These are phyloP conservation scores for Fragum sueziense DNA, from an alignment of 2,888 invertebrate genomes.

Conservation along the genomic window DNA sequence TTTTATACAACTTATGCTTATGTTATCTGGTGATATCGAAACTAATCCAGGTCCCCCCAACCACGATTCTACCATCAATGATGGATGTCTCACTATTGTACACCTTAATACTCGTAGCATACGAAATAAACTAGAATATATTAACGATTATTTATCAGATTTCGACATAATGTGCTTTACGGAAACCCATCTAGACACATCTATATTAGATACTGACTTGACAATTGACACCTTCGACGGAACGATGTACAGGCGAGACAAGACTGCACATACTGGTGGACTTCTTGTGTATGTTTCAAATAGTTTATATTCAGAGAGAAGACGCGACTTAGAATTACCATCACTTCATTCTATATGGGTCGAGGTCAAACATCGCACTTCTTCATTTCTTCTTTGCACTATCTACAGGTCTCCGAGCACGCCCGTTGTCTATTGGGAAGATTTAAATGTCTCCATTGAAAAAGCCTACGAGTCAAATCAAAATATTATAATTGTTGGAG, in stretches of 20 bases:
- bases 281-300: not conserved
- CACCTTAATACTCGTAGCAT: slow-evolving; percentile 28
- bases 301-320: not conserved
- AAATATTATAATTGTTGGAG: slow-evolving; percentile 2
- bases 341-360: slow-evolving; percentile 2
- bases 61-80: not conserved
- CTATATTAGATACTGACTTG: not conserved
- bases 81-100: not conserved
- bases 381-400: slow-evolving; percentile 1
- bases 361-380: not conserved
- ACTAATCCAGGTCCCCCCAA: slow-evolving; percentile 3
- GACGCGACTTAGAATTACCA: not conserved
- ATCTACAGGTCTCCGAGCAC: not conserved
- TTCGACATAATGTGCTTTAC: slow-evolving; percentile 30
- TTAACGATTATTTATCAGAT: slow-evolving; percentile 25
- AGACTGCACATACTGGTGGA: not conserved
- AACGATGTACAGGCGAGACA: not conserved
- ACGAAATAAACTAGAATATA: slow-evolving; percentile 15
- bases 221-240: not conserved
- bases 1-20: not conserved
- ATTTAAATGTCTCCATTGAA: not conserved
- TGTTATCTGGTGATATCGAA: slow-evolving; percentile 7
- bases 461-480: not conserved
- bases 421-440: not conserved
- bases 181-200: slow-evolving; percentile 13